Evolutionary conservation across 2,888 invertebrate genomes (phyloP).

Genomic region (Cephus pulcher): DNA sequence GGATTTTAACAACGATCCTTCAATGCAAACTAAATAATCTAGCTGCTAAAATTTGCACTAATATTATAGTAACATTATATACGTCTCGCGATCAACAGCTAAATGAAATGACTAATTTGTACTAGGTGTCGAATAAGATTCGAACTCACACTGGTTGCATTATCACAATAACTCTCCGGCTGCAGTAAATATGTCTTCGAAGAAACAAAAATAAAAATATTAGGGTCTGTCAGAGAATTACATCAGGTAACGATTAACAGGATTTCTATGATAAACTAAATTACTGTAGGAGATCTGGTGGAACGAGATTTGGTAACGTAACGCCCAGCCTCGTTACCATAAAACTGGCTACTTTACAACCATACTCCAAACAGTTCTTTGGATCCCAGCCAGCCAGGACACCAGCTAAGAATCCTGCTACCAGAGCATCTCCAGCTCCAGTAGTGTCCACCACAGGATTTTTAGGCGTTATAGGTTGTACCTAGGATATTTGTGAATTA

Average conservation of each 20-base stretch:
- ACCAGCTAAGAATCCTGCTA: constrained; percentile 64
- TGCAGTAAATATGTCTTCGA: not conserved
- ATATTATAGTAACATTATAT: not conserved
- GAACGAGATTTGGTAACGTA: constrained; percentile 44
- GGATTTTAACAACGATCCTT: not conserved
- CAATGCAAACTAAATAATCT: not conserved
- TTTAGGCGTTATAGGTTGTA: constrained; percentile 47
- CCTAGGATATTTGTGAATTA: constrained; percentile 29
- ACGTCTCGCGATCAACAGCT: not conserved
- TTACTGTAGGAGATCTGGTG: constrained; percentile 43
- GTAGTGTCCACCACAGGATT: constrained; percentile 58
- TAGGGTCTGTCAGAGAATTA: too few species aligned
- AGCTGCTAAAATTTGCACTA: too few species aligned
- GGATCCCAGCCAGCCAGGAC: constrained; percentile 53
- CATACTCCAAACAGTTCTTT: constrained; percentile 57
- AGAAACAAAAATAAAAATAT: not conserved
- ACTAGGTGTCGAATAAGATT: not conserved
- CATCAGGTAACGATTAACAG: too few species aligned
- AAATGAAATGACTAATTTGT: constrained; percentile 3
- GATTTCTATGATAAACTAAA: not conserved
- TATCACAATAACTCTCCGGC: constrained; percentile 3
- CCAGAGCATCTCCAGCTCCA: constrained; percentile 65
- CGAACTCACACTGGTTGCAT: not conserved
- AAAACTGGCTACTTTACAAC: constrained; percentile 52
- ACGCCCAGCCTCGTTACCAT: constrained; percentile 53